Evolutionary conservation across 2,888 invertebrate genomes (phyloP).

Genomic region (Aradus depressus): DNA sequence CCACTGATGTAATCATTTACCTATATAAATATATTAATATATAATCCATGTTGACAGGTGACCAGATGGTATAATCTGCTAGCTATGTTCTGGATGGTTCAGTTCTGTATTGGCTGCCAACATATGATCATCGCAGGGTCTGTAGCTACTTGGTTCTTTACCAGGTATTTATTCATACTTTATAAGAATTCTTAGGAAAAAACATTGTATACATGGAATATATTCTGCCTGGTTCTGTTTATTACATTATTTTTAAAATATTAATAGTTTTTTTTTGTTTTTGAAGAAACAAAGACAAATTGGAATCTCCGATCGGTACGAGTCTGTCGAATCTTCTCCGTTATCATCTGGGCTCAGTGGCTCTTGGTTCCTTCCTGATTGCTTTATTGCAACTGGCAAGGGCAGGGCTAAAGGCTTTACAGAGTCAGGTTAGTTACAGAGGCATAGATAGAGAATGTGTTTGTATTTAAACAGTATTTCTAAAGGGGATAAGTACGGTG

Average conservation of each 20-base stretch:
- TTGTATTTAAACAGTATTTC: too few relatives aligned
- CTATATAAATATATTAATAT: too few relatives aligned
- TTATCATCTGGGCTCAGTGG: constrained; percentile 66
- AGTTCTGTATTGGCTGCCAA: constrained; percentile 55
- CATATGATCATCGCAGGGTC: constrained; percentile 55
- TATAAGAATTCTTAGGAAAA: neutral
- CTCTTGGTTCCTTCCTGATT: constrained; percentile 63
- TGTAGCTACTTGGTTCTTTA: constrained; percentile 55
- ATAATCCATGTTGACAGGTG: constrained; percentile 31
- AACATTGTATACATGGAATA: neutral
- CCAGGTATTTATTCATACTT: constrained; percentile 39
- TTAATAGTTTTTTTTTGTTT: constrained; percentile 12
- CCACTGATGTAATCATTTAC: too few relatives aligned
- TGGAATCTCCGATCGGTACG: constrained; percentile 40
- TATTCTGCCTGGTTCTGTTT: too few relatives aligned
- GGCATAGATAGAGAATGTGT: too few relatives aligned
- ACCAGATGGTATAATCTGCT: constrained; percentile 45
- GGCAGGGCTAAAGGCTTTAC: constrained; percentile 38
- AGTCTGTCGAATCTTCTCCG: constrained; percentile 43
- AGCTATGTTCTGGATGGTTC: constrained; percentile 52
- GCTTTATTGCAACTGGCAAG: constrained; percentile 56
- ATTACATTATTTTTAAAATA: constrained; percentile 2
- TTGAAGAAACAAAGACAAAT: constrained; percentile 39
- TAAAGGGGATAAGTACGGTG: too few relatives aligned
- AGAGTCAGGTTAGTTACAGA: constrained; percentile 30